phyloP scores from a whole-genome alignment of 2,888 invertebrate genomes.

The Stenchaetothrips biformis region DNA sequence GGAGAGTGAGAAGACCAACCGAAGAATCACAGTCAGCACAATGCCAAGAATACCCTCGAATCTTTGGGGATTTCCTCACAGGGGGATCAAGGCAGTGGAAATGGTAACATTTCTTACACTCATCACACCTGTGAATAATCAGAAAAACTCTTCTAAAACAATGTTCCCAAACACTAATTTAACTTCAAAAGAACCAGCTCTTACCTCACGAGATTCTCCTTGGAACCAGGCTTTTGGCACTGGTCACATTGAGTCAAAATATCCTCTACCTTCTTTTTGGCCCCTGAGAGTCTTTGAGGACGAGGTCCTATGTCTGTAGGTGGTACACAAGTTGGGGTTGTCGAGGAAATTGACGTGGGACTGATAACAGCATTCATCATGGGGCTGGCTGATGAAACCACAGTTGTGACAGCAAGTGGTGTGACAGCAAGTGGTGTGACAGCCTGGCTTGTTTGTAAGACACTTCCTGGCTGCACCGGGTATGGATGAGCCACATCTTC shows the following conservation, averaged over 20 bases:
- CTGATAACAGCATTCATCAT: no score
- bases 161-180: constrained; percentile 25
- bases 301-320: constrained; percentile 29
- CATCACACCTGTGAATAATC: constrained; percentile 69
- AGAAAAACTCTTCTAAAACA: constrained; percentile 30
- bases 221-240: constrained; percentile 58
- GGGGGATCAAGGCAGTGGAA: constrained; percentile 92
- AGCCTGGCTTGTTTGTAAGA: no score
- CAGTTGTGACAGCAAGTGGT: no score
- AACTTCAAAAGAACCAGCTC: constrained; percentile 37
- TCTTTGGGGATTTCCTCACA: constrained; percentile 87
- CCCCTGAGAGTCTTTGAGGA: constrained; percentile 38
- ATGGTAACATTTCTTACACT: constrained; percentile 85
- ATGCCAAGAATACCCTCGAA: constrained; percentile 91
- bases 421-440: no score
- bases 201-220: constrained; percentile 64
- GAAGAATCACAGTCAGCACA: constrained; percentile 93
- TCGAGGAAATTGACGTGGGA: background rate
- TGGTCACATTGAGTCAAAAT: constrained; percentile 60
- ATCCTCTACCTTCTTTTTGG: constrained; percentile 46
- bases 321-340: constrained; percentile 21
- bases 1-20: constrained; percentile 54
- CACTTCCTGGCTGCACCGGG: background rate
- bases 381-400: no score
- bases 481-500: constrained; percentile 44